Conservation (phyloP, 2,113 vertebrate genomes). For the Muscicapa adusta region DNA sequence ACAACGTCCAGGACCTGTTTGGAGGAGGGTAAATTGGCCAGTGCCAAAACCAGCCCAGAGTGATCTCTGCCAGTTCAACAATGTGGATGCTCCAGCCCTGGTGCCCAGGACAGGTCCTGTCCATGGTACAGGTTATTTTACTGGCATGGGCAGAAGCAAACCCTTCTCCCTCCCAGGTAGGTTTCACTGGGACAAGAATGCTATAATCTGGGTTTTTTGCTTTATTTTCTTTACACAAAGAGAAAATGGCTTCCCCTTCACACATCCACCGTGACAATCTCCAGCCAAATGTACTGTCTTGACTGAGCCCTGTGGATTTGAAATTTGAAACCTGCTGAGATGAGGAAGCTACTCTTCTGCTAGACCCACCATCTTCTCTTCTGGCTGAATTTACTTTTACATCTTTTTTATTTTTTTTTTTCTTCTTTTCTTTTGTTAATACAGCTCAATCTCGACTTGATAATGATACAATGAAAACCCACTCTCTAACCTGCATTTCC, state of each 20-base stretch:
- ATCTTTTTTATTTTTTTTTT: fast-evolving
- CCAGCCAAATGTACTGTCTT: background rate
- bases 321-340: background rate
- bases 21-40: background rate
- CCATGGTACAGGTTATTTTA: fast-evolving
- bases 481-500: background rate
- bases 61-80: background rate
- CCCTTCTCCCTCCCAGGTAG: background rate
- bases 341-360: background rate
- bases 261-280: background rate
- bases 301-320: background rate
- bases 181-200: background rate
- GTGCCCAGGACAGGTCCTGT: background rate
- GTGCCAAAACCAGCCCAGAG: background rate
- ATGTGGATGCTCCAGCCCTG: background rate
- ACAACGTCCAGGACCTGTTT: background rate
- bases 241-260: background rate
- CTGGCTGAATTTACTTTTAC: background rate
- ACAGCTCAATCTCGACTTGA: background rate
- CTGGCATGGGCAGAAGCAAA: background rate
- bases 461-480: background rate
- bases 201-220: background rate
- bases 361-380: background rate
- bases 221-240: background rate
- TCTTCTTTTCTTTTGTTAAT: background rate